Conservation (phyloP, 2,888 invertebrate genomes). For the Vanessa cardui region DNA sequence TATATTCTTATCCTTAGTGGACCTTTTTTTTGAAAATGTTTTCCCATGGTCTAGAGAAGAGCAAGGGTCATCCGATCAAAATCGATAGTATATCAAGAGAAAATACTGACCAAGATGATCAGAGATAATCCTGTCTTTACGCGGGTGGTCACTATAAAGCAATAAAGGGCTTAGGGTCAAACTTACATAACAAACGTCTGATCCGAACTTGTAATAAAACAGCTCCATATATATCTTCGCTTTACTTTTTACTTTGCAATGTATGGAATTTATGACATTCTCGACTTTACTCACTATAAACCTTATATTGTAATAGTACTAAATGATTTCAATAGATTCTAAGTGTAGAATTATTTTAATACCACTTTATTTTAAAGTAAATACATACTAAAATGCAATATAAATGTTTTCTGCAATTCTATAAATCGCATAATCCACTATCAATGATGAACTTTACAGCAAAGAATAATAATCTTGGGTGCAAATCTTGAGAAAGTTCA, state of each 20-base stretch:
- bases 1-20: neutral
- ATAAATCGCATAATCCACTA: constrained; percentile 15
- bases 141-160: constrained; percentile 53
- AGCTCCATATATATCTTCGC: constrained; percentile 39
- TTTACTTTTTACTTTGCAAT: constrained; percentile 32
- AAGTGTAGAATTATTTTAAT: neutral
- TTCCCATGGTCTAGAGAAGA: constrained; percentile 58
- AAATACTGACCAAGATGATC: constrained; percentile 70
- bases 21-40: constrained; percentile 52
- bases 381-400: neutral
- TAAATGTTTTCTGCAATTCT: neutral
- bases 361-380: neutral
- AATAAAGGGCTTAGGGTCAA: constrained; percentile 49
- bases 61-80: constrained; percentile 66
- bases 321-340: neutral
- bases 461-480: constrained; percentile 51
- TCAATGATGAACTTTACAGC: constrained; percentile 32
- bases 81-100: constrained; percentile 68
- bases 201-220: constrained; percentile 42
- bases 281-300: constrained; percentile 24
- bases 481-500: constrained; percentile 68
- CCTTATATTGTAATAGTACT: constrained; percentile 13
- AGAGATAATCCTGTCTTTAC: constrained; percentile 54
- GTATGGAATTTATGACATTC: constrained; percentile 29
- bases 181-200: constrained; percentile 43